These are phyloP conservation scores for Ochotona curzoniae DNA, from an alignment of 2,113 vertebrate genomes.

Conservation along the genomic window DNA sequence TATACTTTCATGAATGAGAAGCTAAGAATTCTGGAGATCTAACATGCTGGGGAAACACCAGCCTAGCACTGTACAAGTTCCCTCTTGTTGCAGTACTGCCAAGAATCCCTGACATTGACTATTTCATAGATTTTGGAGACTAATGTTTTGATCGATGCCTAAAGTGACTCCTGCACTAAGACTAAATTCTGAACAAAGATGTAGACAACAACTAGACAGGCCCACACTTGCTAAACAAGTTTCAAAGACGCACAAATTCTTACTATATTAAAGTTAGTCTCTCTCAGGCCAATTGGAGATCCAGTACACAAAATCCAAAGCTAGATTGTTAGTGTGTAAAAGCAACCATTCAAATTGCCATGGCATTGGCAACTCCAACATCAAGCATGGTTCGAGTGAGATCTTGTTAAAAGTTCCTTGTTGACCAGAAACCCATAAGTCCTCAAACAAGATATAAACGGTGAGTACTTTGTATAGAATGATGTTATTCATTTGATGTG, in stretches of 20 bases:
- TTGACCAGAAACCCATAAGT: background rate
- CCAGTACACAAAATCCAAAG: background rate
- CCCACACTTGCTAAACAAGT: background rate
- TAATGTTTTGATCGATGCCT: background rate
- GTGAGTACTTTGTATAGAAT: background rate
- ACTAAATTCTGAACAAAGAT: background rate
- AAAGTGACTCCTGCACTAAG: slow-evolving; percentile 32
- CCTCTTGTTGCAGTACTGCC: background rate
- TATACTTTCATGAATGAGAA: background rate
- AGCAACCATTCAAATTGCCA: background rate
- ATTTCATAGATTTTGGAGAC: background rate
- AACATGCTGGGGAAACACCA: background rate
- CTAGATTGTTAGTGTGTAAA: background rate
- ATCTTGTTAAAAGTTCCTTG: background rate
- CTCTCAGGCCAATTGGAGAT: background rate
- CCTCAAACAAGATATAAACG: background rate
- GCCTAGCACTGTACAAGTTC: background rate
- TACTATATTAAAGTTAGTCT: background rate
- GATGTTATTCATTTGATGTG: background rate
- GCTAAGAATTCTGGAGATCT: background rate
- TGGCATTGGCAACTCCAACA: slow-evolving; percentile 25
- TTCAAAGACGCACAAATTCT: background rate
- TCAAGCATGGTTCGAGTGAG: background rate
- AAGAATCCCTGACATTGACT: slow-evolving; percentile 18
- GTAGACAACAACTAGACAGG: slow-evolving; percentile 10